Conservation (phyloP, 2,888 invertebrate genomes). For the Netelia virgata region DNA sequence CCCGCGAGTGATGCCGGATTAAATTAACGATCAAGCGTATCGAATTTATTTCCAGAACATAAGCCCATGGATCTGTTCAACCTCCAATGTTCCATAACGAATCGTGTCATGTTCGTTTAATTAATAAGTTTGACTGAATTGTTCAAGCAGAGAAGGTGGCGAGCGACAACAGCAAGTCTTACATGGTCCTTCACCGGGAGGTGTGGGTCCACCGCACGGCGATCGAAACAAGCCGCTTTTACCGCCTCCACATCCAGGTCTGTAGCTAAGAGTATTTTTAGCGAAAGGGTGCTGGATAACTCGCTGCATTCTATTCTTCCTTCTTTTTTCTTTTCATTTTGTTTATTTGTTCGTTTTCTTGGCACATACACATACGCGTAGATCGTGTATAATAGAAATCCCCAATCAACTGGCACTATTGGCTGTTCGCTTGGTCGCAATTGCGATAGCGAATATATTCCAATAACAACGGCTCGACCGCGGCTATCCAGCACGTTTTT, state of each 20-base stretch:
- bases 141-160: constrained; percentile 84
- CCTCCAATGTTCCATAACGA: constrained; percentile 34
- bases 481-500: constrained; percentile 78
- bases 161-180: constrained; percentile 82
- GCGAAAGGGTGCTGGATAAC: constrained; percentile 79
- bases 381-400: not conserved
- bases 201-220: constrained; percentile 80
- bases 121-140: constrained; percentile 82
- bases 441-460: constrained; percentile 50
- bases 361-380: constrained; percentile 19
- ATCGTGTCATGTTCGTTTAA: constrained; percentile 64
- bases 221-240: constrained; percentile 84
- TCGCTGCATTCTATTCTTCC: constrained; percentile 52
- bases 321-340: not conserved
- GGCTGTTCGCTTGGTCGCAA: constrained; percentile 45
- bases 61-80: constrained; percentile 51
- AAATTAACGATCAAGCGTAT: constrained; percentile 46
- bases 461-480: constrained; percentile 64
- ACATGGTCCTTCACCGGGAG: constrained; percentile 80
- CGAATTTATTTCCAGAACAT: constrained; percentile 58
- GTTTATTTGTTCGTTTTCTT: constrained; percentile 28
- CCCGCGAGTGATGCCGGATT: constrained; percentile 61
- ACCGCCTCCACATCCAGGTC: constrained; percentile 84
- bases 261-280: constrained; percentile 84
- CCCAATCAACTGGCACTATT: constrained; percentile 39